Percentiles rank a stretch among this genome's conserved stretches.
phyloP scores from a whole-genome alignment of 2,797 vertebrate species.

The Enoplosus armatus region DNA sequence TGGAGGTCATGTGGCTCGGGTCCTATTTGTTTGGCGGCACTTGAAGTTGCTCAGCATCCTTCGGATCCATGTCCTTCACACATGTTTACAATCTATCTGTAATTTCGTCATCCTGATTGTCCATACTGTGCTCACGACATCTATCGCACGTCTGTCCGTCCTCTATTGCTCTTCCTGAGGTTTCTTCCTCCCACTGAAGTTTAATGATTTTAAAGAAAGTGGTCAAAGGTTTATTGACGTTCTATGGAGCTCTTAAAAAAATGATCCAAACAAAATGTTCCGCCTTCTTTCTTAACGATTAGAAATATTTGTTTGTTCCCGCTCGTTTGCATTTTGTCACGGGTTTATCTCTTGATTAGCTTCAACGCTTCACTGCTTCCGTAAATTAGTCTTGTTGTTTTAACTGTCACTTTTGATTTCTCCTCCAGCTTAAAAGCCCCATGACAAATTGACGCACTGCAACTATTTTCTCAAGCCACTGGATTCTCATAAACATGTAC shows the following conservation, averaged over 20 bases:
- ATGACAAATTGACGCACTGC: slow-evolving; percentile 76
- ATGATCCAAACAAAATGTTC: not conserved
- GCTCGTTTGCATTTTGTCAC: slow-evolving; percentile 73
- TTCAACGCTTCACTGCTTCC: slow-evolving; percentile 78
- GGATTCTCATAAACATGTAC: slow-evolving; percentile 57
- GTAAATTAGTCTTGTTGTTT: slow-evolving; percentile 78
- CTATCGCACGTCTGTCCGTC: too few species aligned
- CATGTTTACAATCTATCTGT: too few species aligned
- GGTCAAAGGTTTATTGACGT: too few species aligned
- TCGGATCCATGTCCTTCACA: too few species aligned
- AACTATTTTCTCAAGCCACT: slow-evolving; percentile 72
- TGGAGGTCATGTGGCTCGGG: not conserved
- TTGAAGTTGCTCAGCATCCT: too few species aligned
- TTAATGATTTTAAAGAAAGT: not conserved
- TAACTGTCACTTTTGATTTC: slow-evolving; percentile 82
- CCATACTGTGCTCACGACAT: too few species aligned
- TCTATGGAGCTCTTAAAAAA: not conserved
- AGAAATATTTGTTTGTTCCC: slow-evolving; percentile 46
- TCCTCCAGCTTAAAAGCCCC: slow-evolving; percentile 60
- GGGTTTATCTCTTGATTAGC: slow-evolving; percentile 70
- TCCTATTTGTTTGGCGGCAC: too few species aligned
- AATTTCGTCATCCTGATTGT: too few species aligned
- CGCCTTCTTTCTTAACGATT: slow-evolving; percentile 37
- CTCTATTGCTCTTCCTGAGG: too few species aligned
- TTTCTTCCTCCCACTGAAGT: too few species aligned